These are phyloP conservation scores for Leucozona laternaria DNA, from an alignment of 2,888 invertebrate genomes.

Conservation along the genomic window DNA sequence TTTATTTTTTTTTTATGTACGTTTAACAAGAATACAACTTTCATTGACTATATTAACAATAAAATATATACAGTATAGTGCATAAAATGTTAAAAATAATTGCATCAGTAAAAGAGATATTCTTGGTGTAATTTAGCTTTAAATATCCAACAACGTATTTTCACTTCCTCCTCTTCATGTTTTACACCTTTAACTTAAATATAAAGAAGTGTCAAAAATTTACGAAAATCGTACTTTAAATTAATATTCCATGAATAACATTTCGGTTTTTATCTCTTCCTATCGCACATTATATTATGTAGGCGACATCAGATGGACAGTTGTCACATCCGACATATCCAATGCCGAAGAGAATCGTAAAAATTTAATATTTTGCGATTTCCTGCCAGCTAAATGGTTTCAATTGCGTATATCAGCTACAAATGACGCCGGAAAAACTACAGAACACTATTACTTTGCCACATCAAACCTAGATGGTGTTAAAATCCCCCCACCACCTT, in stretches of 20 bases:
- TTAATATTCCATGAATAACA: slow-evolving; percentile 22
- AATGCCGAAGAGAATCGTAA: slow-evolving; percentile 83
- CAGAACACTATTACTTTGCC: slow-evolving; percentile 86
- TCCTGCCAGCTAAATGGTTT: slow-evolving; percentile 86
- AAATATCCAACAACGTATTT: too few relatives aligned
- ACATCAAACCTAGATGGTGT: slow-evolving; percentile 85
- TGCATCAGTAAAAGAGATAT: too few relatives aligned
- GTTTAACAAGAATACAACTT: too few relatives aligned
- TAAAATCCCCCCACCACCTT: slow-evolving; percentile 82
- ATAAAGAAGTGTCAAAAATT: too few relatives aligned
- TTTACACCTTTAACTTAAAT: too few relatives aligned
- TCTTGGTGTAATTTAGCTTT: too few relatives aligned
- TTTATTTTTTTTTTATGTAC: too few relatives aligned
- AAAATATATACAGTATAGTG: too few relatives aligned
- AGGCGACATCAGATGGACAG: slow-evolving; percentile 83
- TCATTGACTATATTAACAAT: too few relatives aligned
- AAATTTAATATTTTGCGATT: slow-evolving; percentile 85
- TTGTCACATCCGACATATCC: slow-evolving; percentile 84
- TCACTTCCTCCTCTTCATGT: too few relatives aligned
- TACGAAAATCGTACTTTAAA: too few relatives aligned
- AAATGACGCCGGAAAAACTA: slow-evolving; percentile 87
- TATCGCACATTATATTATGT: not conserved
- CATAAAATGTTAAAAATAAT: too few relatives aligned
- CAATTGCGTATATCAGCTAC: slow-evolving; percentile 86
- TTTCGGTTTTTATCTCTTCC: slow-evolving; percentile 28